phyloP scores from a whole-genome alignment of 2,888 invertebrate species.

The Drosophila leonis region DNA sequence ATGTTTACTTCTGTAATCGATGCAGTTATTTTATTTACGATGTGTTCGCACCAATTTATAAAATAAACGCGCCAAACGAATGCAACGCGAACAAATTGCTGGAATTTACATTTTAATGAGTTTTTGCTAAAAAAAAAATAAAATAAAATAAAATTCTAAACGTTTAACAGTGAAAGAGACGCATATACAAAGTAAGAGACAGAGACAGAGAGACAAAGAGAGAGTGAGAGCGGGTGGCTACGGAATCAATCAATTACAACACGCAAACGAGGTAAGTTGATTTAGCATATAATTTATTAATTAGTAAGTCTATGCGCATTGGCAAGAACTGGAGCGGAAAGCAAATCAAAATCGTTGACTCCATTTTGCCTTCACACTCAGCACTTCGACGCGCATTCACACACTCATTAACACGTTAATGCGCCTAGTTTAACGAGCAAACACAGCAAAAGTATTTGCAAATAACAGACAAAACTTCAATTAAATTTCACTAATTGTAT shows the following conservation, averaged over 20 bases:
- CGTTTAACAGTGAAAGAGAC: constrained; percentile 19
- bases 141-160: constrained; percentile 36
- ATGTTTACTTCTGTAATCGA: constrained; percentile 22
- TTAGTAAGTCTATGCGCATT: constrained; percentile 54
- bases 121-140: constrained; percentile 28
- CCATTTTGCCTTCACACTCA: constrained; percentile 8
- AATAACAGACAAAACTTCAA: constrained; percentile 1
- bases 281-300: constrained; percentile 56
- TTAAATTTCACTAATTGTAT: neutral
- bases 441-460: neutral
- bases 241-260: constrained; percentile 65
- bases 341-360: constrained; percentile 31
- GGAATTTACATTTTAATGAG: constrained; percentile 57
- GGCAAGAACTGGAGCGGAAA: constrained; percentile 50
- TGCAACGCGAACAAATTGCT: constrained; percentile 42
- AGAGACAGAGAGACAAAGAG: constrained; percentile 8
- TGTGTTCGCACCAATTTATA: constrained; percentile 19
- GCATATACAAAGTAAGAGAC: neutral
- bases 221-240: neutral
- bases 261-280: constrained; percentile 66
- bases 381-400: neutral
- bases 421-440: neutral
- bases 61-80: constrained; percentile 36
- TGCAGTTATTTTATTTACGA: constrained; percentile 23
- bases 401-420: constrained; percentile 3